Evolutionary conservation across 1,140 invertebrate genomes (phyloP).

Genomic region (Drosophila simulans): DNA sequence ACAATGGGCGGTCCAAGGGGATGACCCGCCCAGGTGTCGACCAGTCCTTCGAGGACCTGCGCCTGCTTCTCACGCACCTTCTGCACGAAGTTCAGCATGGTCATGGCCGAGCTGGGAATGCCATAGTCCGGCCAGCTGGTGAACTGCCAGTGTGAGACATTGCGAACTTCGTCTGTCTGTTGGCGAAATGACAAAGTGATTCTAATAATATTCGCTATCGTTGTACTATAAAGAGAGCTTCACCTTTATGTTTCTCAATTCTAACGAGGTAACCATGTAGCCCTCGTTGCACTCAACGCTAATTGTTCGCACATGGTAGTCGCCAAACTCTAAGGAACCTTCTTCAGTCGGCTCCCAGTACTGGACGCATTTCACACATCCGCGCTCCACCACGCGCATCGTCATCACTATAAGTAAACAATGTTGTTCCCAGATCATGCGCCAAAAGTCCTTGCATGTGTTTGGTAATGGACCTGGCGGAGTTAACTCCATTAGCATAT

Average conservation of each 20-base stretch:
- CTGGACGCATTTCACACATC: slow-evolving; percentile 95
- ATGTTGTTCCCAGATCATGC: slow-evolving; percentile 98
- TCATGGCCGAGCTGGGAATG: slow-evolving; percentile 91
- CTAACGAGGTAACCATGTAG: too few relatives aligned
- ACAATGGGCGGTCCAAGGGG: slow-evolving; percentile 96
- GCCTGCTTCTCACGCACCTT: slow-evolving; percentile 90
- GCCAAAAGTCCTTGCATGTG: slow-evolving; percentile 97
- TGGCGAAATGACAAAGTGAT: too few relatives aligned
- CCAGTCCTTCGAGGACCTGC: slow-evolving; percentile 88
- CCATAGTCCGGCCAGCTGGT: slow-evolving; percentile 96
- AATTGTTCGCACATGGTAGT: slow-evolving; percentile 47
- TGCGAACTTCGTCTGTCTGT: too few relatives aligned
- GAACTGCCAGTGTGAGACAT: slow-evolving; percentile 84
- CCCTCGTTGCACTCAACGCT: too few relatives aligned
- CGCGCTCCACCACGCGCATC: slow-evolving; percentile 94
- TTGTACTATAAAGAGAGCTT: too few relatives aligned
- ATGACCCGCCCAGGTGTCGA: slow-evolving; percentile 95
- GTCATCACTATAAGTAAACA: slow-evolving; percentile 96
- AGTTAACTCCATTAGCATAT: neutral
- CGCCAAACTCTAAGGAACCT: slow-evolving; percentile 89
- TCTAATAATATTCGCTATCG: too few relatives aligned
- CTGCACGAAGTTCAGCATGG: slow-evolving; percentile 93
- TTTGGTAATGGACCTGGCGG: slow-evolving; percentile 93
- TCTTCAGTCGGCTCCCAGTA: slow-evolving; percentile 94
- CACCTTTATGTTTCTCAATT: too few relatives aligned